Evolutionary conservation across 2,888 invertebrate species (phyloP).

Genomic region (Gastracanthus pulcherrimus): DNA sequence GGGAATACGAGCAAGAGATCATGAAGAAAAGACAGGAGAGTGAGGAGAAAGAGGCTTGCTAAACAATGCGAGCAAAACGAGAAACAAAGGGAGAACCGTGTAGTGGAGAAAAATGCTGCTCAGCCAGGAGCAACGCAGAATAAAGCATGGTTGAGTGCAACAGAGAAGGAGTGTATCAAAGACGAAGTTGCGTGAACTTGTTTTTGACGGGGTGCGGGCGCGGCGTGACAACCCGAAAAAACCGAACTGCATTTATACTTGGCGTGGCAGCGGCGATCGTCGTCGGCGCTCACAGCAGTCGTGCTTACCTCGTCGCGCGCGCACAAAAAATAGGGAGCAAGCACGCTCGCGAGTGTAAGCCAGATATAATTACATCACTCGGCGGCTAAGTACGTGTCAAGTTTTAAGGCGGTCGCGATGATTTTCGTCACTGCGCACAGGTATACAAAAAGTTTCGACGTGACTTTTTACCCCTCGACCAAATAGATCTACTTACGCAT

Average conservation of each 20-base stretch:
- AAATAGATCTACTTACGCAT: conserved; percentile 29
- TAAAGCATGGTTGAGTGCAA: conserved; percentile 7
- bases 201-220: conserved; percentile 32
- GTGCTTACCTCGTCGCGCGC: conserved; percentile 28
- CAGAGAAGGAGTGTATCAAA: conserved; percentile 21
- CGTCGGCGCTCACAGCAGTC: conserved; percentile 44
- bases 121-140: not conserved
- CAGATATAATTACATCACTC: conserved; percentile 59
- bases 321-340: conserved; percentile 7
- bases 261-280: conserved; percentile 43
- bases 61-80: conserved; percentile 20
- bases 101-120: conserved; percentile 40
- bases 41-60: not conserved
- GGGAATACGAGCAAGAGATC: not conserved
- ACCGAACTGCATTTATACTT: conserved; percentile 34
- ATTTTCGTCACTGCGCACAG: conserved; percentile 28
- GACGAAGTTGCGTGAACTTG: conserved; percentile 42
- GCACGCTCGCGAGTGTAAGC: conserved; percentile 42
- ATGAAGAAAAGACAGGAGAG: not conserved
- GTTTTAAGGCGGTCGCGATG: conserved; percentile 40
- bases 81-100: conserved; percentile 15
- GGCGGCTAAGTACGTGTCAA: conserved; percentile 55
- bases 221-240: conserved; percentile 26
- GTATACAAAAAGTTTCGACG: conserved; percentile 14
- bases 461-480: not conserved